Evolutionary conservation across 2,113 vertebrate genomes (phyloP), one percentile per base, ranked within the genome.

Genomic region (Daphoenositta chrysoptera): DNA sequence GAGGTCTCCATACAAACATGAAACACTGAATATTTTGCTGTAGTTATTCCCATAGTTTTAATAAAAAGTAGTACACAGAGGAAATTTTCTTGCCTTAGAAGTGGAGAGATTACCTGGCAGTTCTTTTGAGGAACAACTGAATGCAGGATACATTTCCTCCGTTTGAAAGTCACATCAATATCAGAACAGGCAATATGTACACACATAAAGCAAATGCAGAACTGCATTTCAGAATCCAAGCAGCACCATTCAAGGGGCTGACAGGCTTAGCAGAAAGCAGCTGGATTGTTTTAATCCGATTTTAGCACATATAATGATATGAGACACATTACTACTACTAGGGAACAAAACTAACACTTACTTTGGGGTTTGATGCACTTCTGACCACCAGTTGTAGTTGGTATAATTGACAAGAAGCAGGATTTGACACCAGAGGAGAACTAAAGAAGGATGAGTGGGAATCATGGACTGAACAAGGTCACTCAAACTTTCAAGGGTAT

Each of bases 361-460:
- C 99, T 96, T 99, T 17, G 99, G 99, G 1, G 99, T 99, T 96
- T 99, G 99, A 96, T 99, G 99, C 72, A 99, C 99, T 97, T 99
- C 99, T 13, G 99, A 98, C 99, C 99, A 99, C 99, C 99, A 99
- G 79, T 97, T 98, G 96, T 99, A 98, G 98, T 99, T 99, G 18
- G 99, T 99, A 91, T 99, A 99, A 97, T 99, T 98, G 96, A 99
- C 99, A 23, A 99, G 99, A 65, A 99, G 99, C 22, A 99, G 98
- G 82, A 99, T 98, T 95, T 99, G 99, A 94, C 99, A 99, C 99
- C 99, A 99, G 30, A 99, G 99, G 40, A 99, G 98, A 94, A 99
- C 99, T 69, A 99, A 97, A 15, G 99, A 98, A 13, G 99, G 99
- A 94, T 99, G 99, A 0, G 99, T 99, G 89, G 99, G 98, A 96